Conservation (phyloP, 2,888 invertebrate genomes). For the Agonum fuliginosum region DNA sequence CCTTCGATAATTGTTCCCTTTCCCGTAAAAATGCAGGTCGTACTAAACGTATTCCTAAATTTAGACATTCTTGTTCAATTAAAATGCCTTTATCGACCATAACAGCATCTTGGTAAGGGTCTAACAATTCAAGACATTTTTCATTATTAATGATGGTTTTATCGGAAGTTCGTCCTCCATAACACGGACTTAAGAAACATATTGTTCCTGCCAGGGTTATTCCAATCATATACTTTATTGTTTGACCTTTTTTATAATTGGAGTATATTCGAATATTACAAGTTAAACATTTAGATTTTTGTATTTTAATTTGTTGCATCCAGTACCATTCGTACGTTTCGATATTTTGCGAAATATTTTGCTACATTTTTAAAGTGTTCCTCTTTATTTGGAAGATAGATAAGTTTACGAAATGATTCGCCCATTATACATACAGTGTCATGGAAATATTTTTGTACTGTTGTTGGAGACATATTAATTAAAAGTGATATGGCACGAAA, state of each 20-base stretch:
- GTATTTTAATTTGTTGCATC: not conserved
- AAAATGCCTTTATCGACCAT: too few species aligned
- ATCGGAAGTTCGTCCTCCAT: not conserved
- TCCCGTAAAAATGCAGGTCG: too few species aligned
- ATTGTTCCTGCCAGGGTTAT: not conserved
- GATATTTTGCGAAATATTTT: not conserved
- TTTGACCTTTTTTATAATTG: not conserved
- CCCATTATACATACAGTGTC: not conserved
- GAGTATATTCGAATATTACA: not conserved
- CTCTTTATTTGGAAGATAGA: not conserved
- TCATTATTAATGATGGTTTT: too few species aligned
- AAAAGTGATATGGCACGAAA: too few species aligned
- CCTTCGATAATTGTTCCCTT: too few species aligned
- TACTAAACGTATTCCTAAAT: too few species aligned
- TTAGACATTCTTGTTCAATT: too few species aligned
- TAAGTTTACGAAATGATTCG: not conserved
- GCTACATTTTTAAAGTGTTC: not conserved
- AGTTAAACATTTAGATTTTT: not conserved
- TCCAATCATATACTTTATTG: not conserved
- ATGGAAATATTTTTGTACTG: conserved; percentile 5
- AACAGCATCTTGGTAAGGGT: too few species aligned
- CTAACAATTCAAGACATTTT: too few species aligned
- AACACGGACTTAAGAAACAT: not conserved
- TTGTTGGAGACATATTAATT: too few species aligned
- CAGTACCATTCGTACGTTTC: not conserved